phyloP scores from a whole-genome alignment of 92 coral and sea anemone genomes.

The Galaxea fascicularis region DNA sequence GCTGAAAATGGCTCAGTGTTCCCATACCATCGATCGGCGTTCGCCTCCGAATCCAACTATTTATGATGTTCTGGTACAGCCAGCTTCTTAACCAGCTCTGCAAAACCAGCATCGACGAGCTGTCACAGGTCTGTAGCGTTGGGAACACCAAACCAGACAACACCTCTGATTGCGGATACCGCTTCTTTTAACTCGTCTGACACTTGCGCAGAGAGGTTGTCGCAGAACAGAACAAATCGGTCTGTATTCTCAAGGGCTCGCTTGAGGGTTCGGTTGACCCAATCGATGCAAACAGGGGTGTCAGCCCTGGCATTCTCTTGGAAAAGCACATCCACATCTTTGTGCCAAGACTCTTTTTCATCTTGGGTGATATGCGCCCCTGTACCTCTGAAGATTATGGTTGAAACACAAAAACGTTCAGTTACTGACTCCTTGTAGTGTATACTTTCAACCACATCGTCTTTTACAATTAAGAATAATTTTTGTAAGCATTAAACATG shows the following conservation, averaged over 20 bases:
- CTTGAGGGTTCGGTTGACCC: conserved; percentile 28
- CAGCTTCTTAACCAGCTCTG: conserved; percentile 41
- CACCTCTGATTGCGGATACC: conserved; percentile 19
- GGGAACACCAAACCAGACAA: conserved; percentile 42
- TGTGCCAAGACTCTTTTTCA: conserved; percentile 36
- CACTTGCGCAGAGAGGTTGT: conserved; percentile 36
- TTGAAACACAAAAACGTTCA: no score
- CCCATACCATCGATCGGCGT: conserved; percentile 42
- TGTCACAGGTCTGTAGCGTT: conserved; percentile 37
- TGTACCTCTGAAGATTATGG: conserved; percentile 28
- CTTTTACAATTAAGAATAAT: no score
- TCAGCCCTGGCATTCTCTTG: conserved; percentile 58
- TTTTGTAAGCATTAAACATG: no score
- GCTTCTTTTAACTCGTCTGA: conserved; percentile 35
- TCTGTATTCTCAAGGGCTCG: neutral
- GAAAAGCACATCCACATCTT: conserved; percentile 20
- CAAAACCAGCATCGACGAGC: conserved; percentile 52
- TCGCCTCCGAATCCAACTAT: conserved; percentile 49
- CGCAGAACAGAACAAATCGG: conserved; percentile 30
- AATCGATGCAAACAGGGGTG: conserved; percentile 20
- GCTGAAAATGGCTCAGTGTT: neutral
- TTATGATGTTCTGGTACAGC: conserved; percentile 33
- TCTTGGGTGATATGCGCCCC: conserved; percentile 41
- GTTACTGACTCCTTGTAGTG: no score
- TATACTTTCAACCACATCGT: no score